A percentile compares a stretch with the other conserved stretches of the same genome.
Evolutionary conservation across 2,797 vertebrate species (phyloP).

Genomic region (Pseudochirops corinnae): DNA sequence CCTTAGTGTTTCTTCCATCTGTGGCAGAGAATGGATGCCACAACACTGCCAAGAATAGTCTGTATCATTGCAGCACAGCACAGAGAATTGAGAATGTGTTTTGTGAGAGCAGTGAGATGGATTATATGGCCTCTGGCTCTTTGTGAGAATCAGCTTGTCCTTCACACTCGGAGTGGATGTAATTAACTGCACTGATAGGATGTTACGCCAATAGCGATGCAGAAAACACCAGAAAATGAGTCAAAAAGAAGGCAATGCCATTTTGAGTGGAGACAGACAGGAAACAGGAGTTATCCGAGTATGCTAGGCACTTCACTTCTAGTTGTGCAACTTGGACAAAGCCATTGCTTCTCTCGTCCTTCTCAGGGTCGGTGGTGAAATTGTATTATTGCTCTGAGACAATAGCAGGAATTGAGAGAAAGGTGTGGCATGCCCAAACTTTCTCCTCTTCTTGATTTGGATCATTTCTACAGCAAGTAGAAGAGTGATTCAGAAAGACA

Average conservation of each 20-base stretch:
- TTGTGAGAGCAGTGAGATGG: constrained; percentile 74
- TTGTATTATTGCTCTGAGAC: background rate
- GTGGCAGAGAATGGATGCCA: background rate
- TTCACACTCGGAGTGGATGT: constrained; percentile 85
- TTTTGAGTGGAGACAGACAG: background rate
- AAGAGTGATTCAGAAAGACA: background rate
- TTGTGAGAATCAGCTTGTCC: constrained; percentile 82
- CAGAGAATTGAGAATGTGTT: constrained; percentile 57
- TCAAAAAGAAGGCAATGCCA: constrained; percentile 55
- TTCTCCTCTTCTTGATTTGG: background rate
- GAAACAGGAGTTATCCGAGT: background rate
- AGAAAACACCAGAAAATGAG: constrained; percentile 83
- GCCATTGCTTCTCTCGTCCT: constrained; percentile 9
- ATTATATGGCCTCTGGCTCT: constrained; percentile 79
- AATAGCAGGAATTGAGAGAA: background rate
- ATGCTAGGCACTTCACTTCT: background rate
- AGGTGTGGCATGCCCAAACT: background rate
- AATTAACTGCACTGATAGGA: constrained; percentile 85
- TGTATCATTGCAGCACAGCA: background rate
- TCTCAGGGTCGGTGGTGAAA: accelerated
- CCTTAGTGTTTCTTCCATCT: background rate
- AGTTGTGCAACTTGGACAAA: background rate
- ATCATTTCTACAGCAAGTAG: background rate
- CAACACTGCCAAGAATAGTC: background rate
- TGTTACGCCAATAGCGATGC: constrained; percentile 82